These are phyloP conservation scores for Caenorhabditis auriculariae DNA, from an alignment of 2,888 invertebrate genomes.

Conservation along the genomic window DNA sequence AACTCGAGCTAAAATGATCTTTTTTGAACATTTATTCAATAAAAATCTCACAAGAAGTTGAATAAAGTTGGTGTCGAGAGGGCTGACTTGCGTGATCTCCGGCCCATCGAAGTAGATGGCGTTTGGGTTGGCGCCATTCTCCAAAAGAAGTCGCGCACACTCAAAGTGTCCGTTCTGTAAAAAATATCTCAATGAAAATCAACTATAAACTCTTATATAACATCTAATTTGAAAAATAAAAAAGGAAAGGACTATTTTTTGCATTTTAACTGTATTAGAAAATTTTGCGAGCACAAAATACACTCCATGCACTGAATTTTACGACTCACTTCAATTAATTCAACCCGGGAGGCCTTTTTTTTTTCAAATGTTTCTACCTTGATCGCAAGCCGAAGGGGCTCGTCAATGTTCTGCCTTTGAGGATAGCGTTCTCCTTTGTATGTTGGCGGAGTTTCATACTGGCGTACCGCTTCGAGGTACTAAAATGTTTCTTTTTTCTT, in stretches of 20 bases:
- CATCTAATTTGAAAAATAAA: too few species aligned
- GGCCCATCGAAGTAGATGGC: slow-evolving; percentile 70
- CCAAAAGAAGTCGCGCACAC: slow-evolving; percentile 73
- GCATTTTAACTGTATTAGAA: too few species aligned
- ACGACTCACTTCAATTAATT: too few species aligned
- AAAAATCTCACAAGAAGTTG: slow-evolving; percentile 71
- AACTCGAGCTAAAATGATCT: slow-evolving; percentile 70
- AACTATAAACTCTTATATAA: neutral
- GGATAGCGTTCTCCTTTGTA: slow-evolving; percentile 51
- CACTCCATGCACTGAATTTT: too few species aligned
- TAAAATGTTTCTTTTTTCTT: slow-evolving; percentile 22
- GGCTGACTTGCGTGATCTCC: slow-evolving; percentile 81
- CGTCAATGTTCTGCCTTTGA: slow-evolving; percentile 69
- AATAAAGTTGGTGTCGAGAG: slow-evolving; percentile 74
- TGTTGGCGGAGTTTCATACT: slow-evolving; percentile 41
- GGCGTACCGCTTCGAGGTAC: slow-evolving; percentile 47
- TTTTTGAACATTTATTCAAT: neutral
- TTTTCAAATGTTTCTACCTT: too few species aligned
- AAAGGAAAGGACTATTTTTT: too few species aligned
- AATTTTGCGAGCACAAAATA: too few species aligned
- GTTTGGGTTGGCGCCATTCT: slow-evolving; percentile 85
- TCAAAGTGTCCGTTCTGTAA: slow-evolving; percentile 65
- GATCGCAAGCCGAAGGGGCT: slow-evolving; percentile 84
- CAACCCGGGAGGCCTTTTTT: too few species aligned
- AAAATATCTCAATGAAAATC: neutral